Evolutionary conservation across 2,888 invertebrate genomes (phyloP).

Genomic region (Conus canariensis): DNA sequence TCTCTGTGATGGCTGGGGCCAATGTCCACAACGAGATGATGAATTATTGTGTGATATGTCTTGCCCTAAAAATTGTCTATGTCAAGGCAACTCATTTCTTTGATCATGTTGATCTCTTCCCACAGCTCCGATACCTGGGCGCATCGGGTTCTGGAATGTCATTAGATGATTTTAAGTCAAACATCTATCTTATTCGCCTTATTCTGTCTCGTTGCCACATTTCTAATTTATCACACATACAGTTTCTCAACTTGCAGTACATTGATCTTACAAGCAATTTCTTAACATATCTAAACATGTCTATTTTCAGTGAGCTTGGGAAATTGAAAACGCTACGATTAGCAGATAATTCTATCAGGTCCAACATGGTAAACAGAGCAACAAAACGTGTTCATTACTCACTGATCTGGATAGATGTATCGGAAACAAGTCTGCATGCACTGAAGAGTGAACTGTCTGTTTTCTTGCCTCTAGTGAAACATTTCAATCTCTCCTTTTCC

Average conservation of each 20-base stretch:
- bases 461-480: not conserved
- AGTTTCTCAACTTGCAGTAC: not conserved
- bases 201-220: not conserved
- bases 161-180: not conserved
- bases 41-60: not conserved
- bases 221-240: not conserved
- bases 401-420: not conserved
- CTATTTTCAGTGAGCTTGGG: not conserved
- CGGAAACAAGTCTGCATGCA: not conserved
- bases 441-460: not conserved
- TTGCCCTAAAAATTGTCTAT: not conserved
- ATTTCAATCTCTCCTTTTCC: not conserved
- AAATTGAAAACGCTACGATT: not conserved
- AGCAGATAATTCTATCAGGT: not conserved
- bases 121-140: not conserved
- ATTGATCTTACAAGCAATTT: not conserved
- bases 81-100: not conserved
- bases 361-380: not conserved
- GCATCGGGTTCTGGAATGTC: not conserved
- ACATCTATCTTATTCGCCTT: not conserved
- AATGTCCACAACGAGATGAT: slow-evolving; percentile 1
- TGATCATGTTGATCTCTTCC: not conserved
- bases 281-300: not conserved
- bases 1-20: slow-evolving; percentile 18
- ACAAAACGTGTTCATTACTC: not conserved